Evolutionary conservation across 2,113 vertebrate genomes (phyloP), one percentile per base, ranked within the genome.

Genomic region (Lophochroa leadbeateri): DNA sequence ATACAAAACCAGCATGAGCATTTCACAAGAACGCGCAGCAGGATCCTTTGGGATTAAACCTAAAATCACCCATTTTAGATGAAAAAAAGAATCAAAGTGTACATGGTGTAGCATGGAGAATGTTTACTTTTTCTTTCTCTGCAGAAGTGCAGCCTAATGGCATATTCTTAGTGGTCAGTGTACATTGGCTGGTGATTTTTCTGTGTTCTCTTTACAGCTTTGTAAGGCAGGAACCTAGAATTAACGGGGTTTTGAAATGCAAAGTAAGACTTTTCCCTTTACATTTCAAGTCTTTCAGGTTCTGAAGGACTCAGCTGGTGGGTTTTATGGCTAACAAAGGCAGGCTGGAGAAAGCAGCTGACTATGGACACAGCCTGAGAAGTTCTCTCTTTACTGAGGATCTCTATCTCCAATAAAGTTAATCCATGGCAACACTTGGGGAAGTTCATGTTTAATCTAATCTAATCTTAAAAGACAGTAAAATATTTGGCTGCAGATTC

Each of bases 181-280:
- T 57, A 69, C 27, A 29, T 18, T 60, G 17, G 44, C 44, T 65
- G 46, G 20, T 72, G 68, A 91, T 74, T 82, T 85, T 85, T 84
- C 37, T 71, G 31, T 84, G 53, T 58, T 89, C 35, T 18, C 55
- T 85, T 71, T 25, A 53, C 12, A 21, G 37, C 37, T 92, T 65
- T 69, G 18, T 80, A 77, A 77, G 14, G 68, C 46, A 86, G 41
- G 13, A 85, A 7, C 35, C 33, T 82, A 68, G 57, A 93, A 93
- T 80, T 95, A 93, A 28, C 2, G 33, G 28, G 31, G 33, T 19
- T 95, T 90, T 92, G 88, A 95, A 95, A 88, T 69, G 55, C 57
- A 83, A 77, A 86, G 19, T 58, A 55, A 76, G 29, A 50, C 57
- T 92, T 91, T 96, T 63, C n/a, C 19, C n/a, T 83, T 83, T 75